phyloP scores from a whole-genome alignment of 2,888 invertebrate genomes.

The Magallana nippona region DNA sequence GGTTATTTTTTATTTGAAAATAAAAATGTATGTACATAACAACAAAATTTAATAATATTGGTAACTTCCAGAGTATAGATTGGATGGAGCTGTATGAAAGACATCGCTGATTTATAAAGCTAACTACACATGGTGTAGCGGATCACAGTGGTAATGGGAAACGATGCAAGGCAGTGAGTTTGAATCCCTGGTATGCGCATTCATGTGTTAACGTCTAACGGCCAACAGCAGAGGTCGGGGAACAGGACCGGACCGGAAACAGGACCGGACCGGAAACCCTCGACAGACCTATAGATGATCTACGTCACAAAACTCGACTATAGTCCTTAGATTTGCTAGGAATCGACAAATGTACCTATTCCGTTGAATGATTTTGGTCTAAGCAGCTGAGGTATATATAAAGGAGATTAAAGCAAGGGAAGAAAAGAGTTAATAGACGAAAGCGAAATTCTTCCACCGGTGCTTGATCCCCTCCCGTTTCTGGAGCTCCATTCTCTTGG shows the following conservation, averaged over 20 bases:
- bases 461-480: slow-evolving; percentile 74
- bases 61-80: too few relatives aligned
- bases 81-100: neutral
- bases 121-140: slow-evolving; percentile 18
- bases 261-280: too few relatives aligned
- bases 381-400: neutral
- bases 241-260: too few relatives aligned
- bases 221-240: neutral
- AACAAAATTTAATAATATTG: neutral
- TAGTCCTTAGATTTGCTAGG: too few relatives aligned
- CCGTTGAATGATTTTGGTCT: neutral
- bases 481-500: slow-evolving; percentile 76
- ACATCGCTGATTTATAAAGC: neutral
- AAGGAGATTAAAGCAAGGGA: neutral
- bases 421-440: slow-evolving; percentile 68
- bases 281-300: too few relatives aligned
- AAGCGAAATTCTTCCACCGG: slow-evolving; percentile 75
- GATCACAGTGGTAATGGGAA: neutral
- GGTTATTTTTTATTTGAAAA: neutral
- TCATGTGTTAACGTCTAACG: neutral
- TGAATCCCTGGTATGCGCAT: slow-evolving; percentile 1
- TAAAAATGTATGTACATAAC: slow-evolving; percentile 7
- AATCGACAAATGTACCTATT: too few relatives aligned
- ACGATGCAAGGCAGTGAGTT: slow-evolving; percentile 10
- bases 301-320: too few relatives aligned